phyloP scores from a whole-genome alignment of 2,113 vertebrate genomes.

The Pitta sordida region DNA sequence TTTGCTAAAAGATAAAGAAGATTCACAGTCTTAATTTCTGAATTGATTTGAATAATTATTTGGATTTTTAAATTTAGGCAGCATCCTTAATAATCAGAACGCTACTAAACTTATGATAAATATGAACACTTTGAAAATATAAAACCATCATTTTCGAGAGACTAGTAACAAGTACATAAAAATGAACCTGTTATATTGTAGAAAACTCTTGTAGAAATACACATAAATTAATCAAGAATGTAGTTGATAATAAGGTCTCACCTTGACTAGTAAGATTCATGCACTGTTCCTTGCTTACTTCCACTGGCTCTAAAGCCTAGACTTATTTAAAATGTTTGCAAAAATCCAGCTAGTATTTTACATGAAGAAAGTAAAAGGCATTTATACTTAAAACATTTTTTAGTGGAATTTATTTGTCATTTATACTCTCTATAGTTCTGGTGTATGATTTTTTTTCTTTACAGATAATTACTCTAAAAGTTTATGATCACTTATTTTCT shows the following conservation, averaged over 20 bases:
- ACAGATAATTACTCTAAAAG: not conserved
- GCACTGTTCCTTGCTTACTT: not conserved
- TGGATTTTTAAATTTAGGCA: not conserved
- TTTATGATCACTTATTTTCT: not conserved
- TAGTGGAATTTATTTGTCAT: not conserved
- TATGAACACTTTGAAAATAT: not conserved
- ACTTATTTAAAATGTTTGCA: not conserved
- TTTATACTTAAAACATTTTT: not conserved
- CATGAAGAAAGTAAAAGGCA: not conserved
- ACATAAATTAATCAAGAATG: not conserved
- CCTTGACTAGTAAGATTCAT: not conserved
- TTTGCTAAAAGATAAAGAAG: not conserved
- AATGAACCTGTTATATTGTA: not conserved
- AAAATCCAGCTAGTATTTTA: not conserved
- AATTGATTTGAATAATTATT: not conserved
- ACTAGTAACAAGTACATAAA: not conserved
- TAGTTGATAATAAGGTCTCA: not conserved
- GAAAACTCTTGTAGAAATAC: not conserved
- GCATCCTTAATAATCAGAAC: not conserved
- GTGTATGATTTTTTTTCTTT: not conserved
- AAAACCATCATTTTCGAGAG: not conserved
- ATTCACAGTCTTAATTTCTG: not conserved
- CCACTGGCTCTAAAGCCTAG: not conserved
- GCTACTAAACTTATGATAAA: not conserved
- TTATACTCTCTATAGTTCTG: not conserved